Evolutionary conservation across 2,113 vertebrate species (phyloP), one percentile per base, ranked within the genome.

Genomic region (Dicrurus megarhynchus): DNA sequence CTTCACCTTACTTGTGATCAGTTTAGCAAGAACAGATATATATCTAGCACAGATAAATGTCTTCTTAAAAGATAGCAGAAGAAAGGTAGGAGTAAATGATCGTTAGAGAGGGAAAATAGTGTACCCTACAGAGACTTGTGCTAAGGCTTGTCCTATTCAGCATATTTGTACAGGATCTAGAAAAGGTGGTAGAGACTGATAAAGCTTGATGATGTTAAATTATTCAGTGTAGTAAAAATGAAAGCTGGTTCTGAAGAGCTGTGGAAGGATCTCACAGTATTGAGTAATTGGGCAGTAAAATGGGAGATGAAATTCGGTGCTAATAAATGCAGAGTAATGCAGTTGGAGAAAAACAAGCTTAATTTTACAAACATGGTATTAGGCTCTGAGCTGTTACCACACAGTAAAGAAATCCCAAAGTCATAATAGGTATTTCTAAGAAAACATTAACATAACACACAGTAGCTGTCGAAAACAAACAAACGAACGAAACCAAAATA

Each of bases 151-250:
- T 90, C 57, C 44, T 74, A 22, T 67, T 90, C 80, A 67, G 47
- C 39, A 37, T 74, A 75, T 81, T 95, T 79, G 52, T 81, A 67
- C 20, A 89, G 76, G 60, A 95, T 95, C 96, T 96, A 95, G 93
- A 96, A 93, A 97, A 95, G 68, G 89, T 90, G 86, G 91, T 89
- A 55, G 73, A 87, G 80, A 32, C 91, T 89, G 95, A 95, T 97
- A 96, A 95, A 95, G 68, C 89, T 89, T 89, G 93, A 90, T 70
- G 80, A 59, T 92, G 68, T 84, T 97, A 90, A 97, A 96, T 96
- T 97, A 95, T 95, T 95, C 95, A 90, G 76, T 67, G 83, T 78
- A 92, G 94, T 87, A 95, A 93, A 97, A 96, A 87, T 89, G 89
- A 93, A 95, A 96, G 44, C 89, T 95, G 80, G 56, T 78, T 94